Evolutionary conservation across 1,140 invertebrate species (phyloP).

Genomic region (Caenorhabditis briggsae): DNA sequence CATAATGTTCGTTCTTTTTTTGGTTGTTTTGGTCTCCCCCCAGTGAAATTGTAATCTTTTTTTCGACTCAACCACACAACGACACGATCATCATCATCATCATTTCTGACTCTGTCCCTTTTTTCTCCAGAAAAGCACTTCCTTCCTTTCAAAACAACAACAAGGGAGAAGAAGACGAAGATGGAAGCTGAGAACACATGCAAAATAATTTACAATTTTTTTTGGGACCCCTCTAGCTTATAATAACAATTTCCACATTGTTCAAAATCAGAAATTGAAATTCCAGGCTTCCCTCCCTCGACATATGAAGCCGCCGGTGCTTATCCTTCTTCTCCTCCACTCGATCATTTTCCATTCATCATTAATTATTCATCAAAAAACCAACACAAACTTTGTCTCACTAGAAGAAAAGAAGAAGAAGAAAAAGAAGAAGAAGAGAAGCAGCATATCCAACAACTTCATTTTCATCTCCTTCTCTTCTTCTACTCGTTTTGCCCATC

Average conservation of each 20-base stretch:
- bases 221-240: not conserved
- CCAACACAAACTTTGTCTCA: conserved; percentile 31
- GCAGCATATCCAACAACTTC: conserved; percentile 13
- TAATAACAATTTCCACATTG: not conserved
- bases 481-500: conserved; percentile 42
- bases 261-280: not conserved
- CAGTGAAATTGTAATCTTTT: conserved; percentile 4
- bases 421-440: conserved; percentile 16
- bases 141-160: conserved; percentile 47
- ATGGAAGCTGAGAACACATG: not conserved
- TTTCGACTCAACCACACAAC: conserved; percentile 6
- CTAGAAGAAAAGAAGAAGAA: conserved; percentile 17
- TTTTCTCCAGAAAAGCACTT: conserved; percentile 39
- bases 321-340: not conserved
- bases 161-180: not conserved
- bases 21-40: conserved; percentile 31
- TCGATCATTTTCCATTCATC: conserved; percentile 38
- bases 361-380: conserved; percentile 50
- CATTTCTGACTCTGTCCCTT: not conserved
- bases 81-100: conserved; percentile 36
- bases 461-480: conserved; percentile 37
- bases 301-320: not conserved
- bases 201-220: conserved; percentile 21
- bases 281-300: not conserved
- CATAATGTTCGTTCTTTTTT: not conserved